Evolutionary conservation across 2,888 invertebrate genomes (phyloP).

Genomic region (Philonicus albiceps): DNA sequence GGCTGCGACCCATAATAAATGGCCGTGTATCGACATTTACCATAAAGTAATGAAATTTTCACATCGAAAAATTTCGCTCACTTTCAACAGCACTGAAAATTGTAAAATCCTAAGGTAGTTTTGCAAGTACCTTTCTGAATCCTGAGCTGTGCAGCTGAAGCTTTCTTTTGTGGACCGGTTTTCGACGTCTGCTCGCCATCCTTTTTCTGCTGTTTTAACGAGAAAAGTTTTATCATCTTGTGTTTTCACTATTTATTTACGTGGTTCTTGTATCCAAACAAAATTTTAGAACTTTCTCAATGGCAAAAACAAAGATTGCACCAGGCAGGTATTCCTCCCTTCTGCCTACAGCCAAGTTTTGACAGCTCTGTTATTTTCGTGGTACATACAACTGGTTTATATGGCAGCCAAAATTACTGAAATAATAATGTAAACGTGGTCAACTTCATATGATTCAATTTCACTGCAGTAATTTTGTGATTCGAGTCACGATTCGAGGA

Average conservation of each 20-base stretch:
- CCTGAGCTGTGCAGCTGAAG: slow-evolving; percentile 95
- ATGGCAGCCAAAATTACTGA: neutral
- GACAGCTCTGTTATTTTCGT: slow-evolving; percentile 31
- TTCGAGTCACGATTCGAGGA: too few relatives aligned
- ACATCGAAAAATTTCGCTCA: neutral
- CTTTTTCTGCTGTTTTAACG: slow-evolving; percentile 97
- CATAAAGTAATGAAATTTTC: neutral
- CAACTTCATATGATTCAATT: neutral
- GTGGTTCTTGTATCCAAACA: neutral
- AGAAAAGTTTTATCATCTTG: slow-evolving; percentile 96
- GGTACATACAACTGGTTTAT: neutral
- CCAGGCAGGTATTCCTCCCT: slow-evolving; percentile 24
- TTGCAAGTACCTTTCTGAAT: slow-evolving; percentile 88
- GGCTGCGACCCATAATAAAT: neutral
- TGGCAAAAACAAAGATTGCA: slow-evolving; percentile 21
- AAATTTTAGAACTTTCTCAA: neutral
- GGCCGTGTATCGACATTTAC: neutral
- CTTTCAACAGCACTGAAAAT: neutral
- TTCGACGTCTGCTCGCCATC: slow-evolving; percentile 88
- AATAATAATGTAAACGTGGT: neutral
- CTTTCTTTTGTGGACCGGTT: slow-evolving; percentile 84
- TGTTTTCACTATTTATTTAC: slow-evolving; percentile 1
- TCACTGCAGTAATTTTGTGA: neutral
- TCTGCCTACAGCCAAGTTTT: slow-evolving; percentile 34
- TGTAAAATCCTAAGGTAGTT: slow-evolving; percentile 30